These are phyloP conservation scores for Leptogaster cylindrica DNA, from an alignment of 2,888 invertebrate genomes.

Conservation along the genomic window DNA sequence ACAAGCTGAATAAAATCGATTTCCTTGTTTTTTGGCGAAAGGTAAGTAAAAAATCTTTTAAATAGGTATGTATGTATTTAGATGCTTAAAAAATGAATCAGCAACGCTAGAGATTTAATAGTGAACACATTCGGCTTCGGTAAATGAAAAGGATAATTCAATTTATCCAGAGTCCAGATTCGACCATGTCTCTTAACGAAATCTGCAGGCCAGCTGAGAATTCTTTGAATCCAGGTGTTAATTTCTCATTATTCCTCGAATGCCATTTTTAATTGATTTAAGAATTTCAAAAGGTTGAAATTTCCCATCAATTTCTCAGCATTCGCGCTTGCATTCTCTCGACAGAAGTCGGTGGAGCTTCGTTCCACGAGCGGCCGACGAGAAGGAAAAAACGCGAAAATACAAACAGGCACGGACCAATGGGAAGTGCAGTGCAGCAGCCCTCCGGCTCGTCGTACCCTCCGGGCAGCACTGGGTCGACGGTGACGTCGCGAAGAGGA, in stretches of 20 bases:
- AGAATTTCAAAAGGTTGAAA: constrained; percentile 50
- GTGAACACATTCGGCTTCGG: no score
- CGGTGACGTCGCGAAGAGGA: constrained; percentile 49
- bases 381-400: constrained; percentile 9
- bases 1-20: no score
- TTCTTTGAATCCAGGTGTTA: constrained; percentile 49
- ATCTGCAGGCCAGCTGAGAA: no score
- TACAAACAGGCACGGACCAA: constrained; percentile 23
- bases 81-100: no score
- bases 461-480: constrained; percentile 39
- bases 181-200: no score
- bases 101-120: no score
- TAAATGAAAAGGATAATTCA: no score
- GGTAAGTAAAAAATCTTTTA: no score
- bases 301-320: constrained; percentile 45
- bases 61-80: no score
- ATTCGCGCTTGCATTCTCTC: constrained; percentile 21
- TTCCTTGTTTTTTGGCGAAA: no score
- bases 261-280: constrained; percentile 52
- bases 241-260: constrained; percentile 52
- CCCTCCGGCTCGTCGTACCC: neutral
- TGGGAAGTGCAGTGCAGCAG: neutral
- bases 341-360: constrained; percentile 15
- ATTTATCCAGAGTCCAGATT: no score
- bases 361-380: neutral